Percentiles rank a stretch among this genome's conserved stretches.
Evolutionary conservation across 2,888 invertebrate genomes (phyloP).

Genomic region (Melanotus villosus): DNA sequence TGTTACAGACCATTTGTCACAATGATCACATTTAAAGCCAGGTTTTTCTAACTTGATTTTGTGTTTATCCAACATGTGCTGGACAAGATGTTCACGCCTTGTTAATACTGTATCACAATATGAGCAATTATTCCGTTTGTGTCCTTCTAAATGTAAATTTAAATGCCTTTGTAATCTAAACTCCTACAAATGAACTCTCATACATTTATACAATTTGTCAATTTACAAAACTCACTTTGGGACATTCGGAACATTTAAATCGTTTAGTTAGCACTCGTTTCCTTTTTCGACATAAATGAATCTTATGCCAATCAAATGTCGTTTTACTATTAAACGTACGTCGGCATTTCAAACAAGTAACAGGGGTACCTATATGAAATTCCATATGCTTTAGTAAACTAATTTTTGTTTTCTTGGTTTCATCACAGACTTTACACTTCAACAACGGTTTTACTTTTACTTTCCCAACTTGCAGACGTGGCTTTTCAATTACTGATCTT

Average conservation of each 20-base stretch:
- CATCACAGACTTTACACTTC: conserved; percentile 50
- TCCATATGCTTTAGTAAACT: conserved; percentile 53
- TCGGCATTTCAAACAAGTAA: conserved; percentile 51
- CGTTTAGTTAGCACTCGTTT: conserved; percentile 9
- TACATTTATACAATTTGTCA: too few relatives aligned
- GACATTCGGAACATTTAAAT: conserved; percentile 50
- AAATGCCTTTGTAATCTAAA: conserved; percentile 62
- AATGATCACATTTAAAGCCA: conserved; percentile 51
- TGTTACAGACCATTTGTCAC: conserved; percentile 50
- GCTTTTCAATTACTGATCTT: background rate
- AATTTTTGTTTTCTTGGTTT: conserved; percentile 45
- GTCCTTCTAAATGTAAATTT: conserved; percentile 62
- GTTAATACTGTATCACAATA: conserved; percentile 63
- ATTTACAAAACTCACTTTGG: conserved; percentile 46
- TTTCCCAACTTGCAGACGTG: background rate
- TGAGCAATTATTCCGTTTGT: conserved; percentile 63
- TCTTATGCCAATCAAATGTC: conserved; percentile 50
- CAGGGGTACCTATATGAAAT: conserved; percentile 52
- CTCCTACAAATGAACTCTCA: conserved; percentile 56
- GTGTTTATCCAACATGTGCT: conserved; percentile 61
- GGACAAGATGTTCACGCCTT: conserved; percentile 59
- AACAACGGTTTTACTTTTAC: conserved; percentile 14
- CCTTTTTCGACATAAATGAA: conserved; percentile 41
- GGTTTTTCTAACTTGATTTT: conserved; percentile 52
- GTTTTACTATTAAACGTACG: conserved; percentile 49